These are phyloP conservation scores for Xestia sexstrigata DNA, from an alignment of 2,888 invertebrate genomes.

Conservation along the genomic window DNA sequence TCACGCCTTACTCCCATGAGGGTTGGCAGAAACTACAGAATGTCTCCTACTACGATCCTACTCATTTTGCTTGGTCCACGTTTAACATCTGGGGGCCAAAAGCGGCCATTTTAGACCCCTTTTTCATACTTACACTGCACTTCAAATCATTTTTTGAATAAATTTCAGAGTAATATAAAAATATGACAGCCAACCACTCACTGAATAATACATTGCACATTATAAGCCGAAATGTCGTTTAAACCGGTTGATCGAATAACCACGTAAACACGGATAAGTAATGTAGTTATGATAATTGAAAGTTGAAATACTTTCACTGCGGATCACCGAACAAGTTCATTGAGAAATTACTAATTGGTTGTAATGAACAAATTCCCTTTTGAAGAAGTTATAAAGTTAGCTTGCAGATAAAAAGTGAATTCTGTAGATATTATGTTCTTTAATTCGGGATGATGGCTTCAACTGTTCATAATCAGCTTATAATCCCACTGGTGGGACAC, in stretches of 20 bases:
- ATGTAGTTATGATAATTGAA: conserved; percentile 42
- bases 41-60: background rate
- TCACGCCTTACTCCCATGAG: background rate
- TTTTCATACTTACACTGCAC: background rate
- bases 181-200: background rate
- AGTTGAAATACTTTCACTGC: conserved; percentile 55
- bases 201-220: background rate
- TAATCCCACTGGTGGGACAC: background rate
- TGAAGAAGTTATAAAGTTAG: background rate
- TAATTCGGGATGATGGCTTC: background rate
- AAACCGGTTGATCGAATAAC: conserved; percentile 18
- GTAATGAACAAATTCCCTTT: conserved; percentile 7
- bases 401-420: background rate
- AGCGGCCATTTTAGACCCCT: too few relatives aligned
- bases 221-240: conserved; percentile 3
- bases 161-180: background rate
- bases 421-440: background rate
- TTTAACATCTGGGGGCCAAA: background rate
- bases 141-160: background rate
- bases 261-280: conserved; percentile 21
- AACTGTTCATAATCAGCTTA: background rate
- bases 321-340: conserved; percentile 37
- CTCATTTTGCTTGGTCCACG: background rate
- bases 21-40: background rate
- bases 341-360: conserved; percentile 33